Evolutionary conservation across 2,888 invertebrate genomes (phyloP).

Genomic region (Agonum fuliginosum): DNA sequence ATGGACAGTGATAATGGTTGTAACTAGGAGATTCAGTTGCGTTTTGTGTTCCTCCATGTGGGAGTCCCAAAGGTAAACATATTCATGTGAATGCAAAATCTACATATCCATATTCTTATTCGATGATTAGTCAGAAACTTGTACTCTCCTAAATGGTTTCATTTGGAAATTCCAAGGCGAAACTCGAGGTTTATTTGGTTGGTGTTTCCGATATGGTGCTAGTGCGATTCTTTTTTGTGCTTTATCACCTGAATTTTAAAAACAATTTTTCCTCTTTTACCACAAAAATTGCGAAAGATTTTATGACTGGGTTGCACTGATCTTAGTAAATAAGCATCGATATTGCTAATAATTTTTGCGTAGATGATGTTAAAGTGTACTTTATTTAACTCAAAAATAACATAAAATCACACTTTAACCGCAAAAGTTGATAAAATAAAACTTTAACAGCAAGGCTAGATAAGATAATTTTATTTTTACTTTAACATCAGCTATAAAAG

Average conservation of each 20-base stretch:
- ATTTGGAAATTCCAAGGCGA: constrained; percentile 51
- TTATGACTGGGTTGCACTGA: not conserved
- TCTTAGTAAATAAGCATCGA: not conserved
- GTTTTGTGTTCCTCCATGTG: constrained; percentile 67
- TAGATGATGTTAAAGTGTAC: too few species aligned
- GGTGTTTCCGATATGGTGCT: constrained; percentile 26
- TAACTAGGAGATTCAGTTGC: constrained; percentile 68
- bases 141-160: constrained; percentile 45
- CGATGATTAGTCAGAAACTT: constrained; percentile 48
- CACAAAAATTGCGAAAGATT: not conserved
- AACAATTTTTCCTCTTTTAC: not conserved
- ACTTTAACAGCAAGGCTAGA: too few species aligned
- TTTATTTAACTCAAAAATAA: too few species aligned
- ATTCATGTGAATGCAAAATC: too few species aligned
- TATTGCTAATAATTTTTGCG: not conserved
- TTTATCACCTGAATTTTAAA: constrained; percentile 16
- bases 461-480: too few species aligned
- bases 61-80: constrained; percentile 70
- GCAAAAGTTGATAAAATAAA: too few species aligned
- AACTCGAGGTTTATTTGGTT: constrained; percentile 44
- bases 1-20: constrained; percentile 70
- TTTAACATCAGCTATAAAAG: too few species aligned
- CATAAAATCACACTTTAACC: too few species aligned
- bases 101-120: constrained; percentile 39
- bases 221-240: constrained; percentile 23